These are phyloP conservation scores for Schizopygopsis malacanthus DNA, from an alignment of 2,797 vertebrate genomes.

Conservation along the genomic window DNA sequence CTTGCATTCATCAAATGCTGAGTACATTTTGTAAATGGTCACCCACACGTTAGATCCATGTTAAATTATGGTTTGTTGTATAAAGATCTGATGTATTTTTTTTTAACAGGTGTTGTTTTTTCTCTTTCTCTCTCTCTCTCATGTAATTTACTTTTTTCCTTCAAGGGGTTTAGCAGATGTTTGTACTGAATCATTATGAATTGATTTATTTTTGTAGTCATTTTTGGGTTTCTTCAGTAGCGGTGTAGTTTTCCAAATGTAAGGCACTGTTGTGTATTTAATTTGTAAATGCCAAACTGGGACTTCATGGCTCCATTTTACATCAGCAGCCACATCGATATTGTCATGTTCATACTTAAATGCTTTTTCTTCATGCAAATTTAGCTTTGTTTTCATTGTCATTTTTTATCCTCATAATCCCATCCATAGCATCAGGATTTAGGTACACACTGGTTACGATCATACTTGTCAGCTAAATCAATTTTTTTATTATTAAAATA, in stretches of 20 bases:
- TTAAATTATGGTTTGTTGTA: conserved; percentile 47
- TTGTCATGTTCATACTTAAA: conserved; percentile 54
- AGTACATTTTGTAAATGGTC: conserved; percentile 22
- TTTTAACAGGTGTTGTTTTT: background rate
- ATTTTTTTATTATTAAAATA: background rate
- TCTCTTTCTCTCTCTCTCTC: background rate
- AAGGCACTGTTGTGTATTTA: conserved; percentile 19
- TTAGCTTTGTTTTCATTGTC: conserved; percentile 31
- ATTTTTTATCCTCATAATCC: conserved; percentile 43
- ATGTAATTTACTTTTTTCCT: conserved; percentile 15
- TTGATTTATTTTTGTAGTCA: background rate
- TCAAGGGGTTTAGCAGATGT: conserved; percentile 16
- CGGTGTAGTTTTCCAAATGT: conserved; percentile 32
- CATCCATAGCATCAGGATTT: conserved; percentile 53
- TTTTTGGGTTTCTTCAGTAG: conserved; percentile 6
- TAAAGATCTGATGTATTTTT: conserved; percentile 20
- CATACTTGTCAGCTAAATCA: conserved; percentile 23
- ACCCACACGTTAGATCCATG: conserved; percentile 26
- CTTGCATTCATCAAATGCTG: conserved; percentile 29
- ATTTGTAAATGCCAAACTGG: conserved; percentile 17
- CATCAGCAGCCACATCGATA: conserved; percentile 67
- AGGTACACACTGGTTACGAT: conserved; percentile 68
- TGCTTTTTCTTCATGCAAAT: conserved; percentile 29
- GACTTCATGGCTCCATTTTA: conserved; percentile 43
- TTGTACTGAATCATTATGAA: conserved; percentile 2